A percentile compares a stretch with the other conserved stretches of the same genome.
These are phyloP conservation scores for Augochlora pura DNA, from an alignment of 1,140 invertebrate genomes.

Conservation along the genomic window DNA sequence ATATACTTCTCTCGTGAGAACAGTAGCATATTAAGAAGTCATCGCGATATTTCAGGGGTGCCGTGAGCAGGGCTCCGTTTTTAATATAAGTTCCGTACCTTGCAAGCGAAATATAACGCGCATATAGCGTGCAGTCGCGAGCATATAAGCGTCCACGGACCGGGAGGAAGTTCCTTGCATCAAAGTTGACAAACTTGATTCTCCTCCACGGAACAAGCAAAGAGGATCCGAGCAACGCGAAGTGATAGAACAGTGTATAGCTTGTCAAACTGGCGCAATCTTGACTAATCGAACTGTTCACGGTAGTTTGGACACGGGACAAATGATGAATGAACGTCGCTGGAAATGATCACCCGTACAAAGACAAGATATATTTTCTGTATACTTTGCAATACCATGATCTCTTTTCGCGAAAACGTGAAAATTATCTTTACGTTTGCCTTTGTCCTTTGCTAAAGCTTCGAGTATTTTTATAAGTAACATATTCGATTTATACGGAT, in stretches of 20 bases:
- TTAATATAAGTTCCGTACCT: neutral
- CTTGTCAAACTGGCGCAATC: slow-evolving; percentile 30
- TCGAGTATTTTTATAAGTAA: no score
- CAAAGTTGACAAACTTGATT: slow-evolving; percentile 75
- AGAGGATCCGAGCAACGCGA: neutral
- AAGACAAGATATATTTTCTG: neutral
- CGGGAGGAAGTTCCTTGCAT: slow-evolving; percentile 65
- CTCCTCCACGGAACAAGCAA: slow-evolving; percentile 29
- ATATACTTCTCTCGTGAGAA: no score
- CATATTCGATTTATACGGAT: no score
- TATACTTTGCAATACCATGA: no score
- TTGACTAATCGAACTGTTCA: slow-evolving; percentile 51
- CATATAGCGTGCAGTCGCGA: slow-evolving; percentile 53
- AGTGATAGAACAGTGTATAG: neutral
- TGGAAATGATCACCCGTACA: neutral
- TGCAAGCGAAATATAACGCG: slow-evolving; percentile 17
- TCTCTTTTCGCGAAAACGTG: no score
- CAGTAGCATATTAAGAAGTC: neutral
- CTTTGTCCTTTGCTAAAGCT: no score
- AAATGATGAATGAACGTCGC: slow-evolving; percentile 1
- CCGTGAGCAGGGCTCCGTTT: neutral
- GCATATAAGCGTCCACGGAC: slow-evolving; percentile 40
- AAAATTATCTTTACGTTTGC: no score
- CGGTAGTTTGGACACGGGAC: neutral
- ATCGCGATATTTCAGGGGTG: neutral